A percentile compares a stretch with the other conserved stretches of the same genome.
Conservation (phyloP, 2,113 vertebrate species). For the Semicossyphus pulcher region DNA sequence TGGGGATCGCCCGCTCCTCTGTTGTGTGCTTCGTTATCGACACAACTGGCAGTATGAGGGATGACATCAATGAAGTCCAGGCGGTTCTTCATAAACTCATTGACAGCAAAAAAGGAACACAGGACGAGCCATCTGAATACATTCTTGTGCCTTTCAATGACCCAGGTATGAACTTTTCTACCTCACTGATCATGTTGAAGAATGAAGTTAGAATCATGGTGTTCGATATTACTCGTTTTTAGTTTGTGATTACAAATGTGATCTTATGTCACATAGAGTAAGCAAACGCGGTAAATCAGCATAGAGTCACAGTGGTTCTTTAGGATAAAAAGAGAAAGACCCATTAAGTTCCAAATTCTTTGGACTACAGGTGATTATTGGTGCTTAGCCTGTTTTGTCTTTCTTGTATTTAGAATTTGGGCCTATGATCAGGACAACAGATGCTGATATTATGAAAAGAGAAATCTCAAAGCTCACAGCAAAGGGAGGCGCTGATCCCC, state of each 20-base stretch:
- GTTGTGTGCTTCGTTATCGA: slow-evolving; percentile 84
- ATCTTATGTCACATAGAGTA: not conserved
- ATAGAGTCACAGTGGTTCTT: not conserved
- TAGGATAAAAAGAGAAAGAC: no score
- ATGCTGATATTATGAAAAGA: slow-evolving; percentile 75
- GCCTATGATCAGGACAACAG: slow-evolving; percentile 74
- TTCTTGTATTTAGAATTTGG: slow-evolving; percentile 70
- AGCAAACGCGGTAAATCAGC: not conserved
- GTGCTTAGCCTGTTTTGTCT: not conserved
- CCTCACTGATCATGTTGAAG: not conserved
- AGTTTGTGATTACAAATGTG: no score
- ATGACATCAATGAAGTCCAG: slow-evolving; percentile 76
- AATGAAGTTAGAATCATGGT: not conserved
- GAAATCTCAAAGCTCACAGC: slow-evolving; percentile 68
- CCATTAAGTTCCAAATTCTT: not conserved
- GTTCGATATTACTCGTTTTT: not conserved
- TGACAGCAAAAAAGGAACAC: slow-evolving; percentile 78
- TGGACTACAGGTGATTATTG: not conserved
- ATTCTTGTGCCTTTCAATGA: slow-evolving; percentile 85
- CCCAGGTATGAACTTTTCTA: slow-evolving; percentile 64
- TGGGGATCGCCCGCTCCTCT: slow-evolving; percentile 81
- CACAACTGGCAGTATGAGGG: slow-evolving; percentile 81
- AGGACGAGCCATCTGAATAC: slow-evolving; percentile 83
- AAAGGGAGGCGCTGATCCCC: slow-evolving; percentile 46
- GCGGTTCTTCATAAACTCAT: slow-evolving; percentile 67